Conservation (phyloP, 2,113 vertebrate genomes). For the Corydoras sp. region DNA sequence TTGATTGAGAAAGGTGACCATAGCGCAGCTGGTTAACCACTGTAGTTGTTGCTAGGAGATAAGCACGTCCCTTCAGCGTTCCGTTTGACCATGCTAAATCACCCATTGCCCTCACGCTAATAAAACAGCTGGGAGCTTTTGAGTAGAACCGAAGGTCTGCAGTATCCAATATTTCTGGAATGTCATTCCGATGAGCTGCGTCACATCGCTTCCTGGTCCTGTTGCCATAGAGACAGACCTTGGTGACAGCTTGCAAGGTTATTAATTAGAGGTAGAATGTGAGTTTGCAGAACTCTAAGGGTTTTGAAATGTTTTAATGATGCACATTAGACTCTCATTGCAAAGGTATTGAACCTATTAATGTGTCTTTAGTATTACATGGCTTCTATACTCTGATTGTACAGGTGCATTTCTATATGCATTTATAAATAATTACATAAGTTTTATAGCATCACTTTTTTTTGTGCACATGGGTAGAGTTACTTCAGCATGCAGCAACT, state of each 20-base stretch:
- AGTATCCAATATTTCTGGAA: conserved; percentile 21
- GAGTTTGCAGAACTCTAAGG: conserved; percentile 22
- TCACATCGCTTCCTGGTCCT: conserved; percentile 25
- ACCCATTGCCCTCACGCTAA: conserved; percentile 31
- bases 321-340: conserved; percentile 19
- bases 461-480: conserved; percentile 5
- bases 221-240: conserved; percentile 33
- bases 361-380: not conserved
- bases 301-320: conserved; percentile 32
- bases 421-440: not conserved
- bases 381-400: not conserved
- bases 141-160: conserved; percentile 22
- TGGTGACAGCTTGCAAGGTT: conserved; percentile 36
- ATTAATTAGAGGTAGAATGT: conserved; percentile 34
- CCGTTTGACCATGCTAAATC: conserved; percentile 33
- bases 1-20: conserved; percentile 25
- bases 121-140: conserved; percentile 37
- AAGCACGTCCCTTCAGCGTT: conserved; percentile 7
- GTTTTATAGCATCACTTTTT: not conserved
- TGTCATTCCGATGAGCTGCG: conserved; percentile 25
- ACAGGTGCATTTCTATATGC: not conserved
- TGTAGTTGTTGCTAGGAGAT: conserved; percentile 37
- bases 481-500: conserved; percentile 8
- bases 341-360: conserved; percentile 15
- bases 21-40: conserved; percentile 18